Base-by-base conservation (phyloP, 1,140 invertebrate genomes). In the Carposina sasakii region DNA sequence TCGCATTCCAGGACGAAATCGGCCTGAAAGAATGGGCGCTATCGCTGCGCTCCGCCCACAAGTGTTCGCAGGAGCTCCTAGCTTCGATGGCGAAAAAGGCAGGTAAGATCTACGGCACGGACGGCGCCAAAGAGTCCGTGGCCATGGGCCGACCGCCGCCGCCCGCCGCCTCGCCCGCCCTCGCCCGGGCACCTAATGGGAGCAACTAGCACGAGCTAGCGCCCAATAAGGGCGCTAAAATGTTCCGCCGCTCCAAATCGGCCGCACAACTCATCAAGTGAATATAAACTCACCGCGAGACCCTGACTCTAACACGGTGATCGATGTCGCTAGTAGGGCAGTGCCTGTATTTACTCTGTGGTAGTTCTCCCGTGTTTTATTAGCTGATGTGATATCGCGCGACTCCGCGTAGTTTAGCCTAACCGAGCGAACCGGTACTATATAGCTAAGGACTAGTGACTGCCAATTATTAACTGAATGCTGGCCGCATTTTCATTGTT, bases 51-150 rank as follows among this genome's bases (percentile, higher is more conserved):
- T 93, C 93, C 2, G 95, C 96, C 15, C 95, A 98, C 86, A 97
- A 97, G 85, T 91, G 92, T 68, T 97, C 96, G 0, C 90, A 94
- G 76, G 96, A 98, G 75, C 88, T 98, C 53, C 87, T 98, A 2
- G 93, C 93, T 13, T 95, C 91, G 23, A 98, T 98, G 94, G 96
- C 96, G n/a, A 91, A 92, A 67, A 98, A 98, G 85, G 96, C 96
- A 28, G 96, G 95, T 36, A 97, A 97, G 86, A 98, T 98, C 57
- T 98, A 98, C 86, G 96, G 96, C 33, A 96, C 96, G 54, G 89
- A 85, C 57, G 74, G 76, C 30, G 64, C 71, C 36, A 74, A 78
- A 57, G 76, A 78, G 46, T 44, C 26, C 36, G 36, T 49, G 40
- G 62, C 56, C 47, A 46, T 48, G 13, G 59, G 40, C 16, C 63